These are phyloP conservation scores for Aurelia sp. DNA, from an alignment of 30 jellyfish, hydroid and myxozoan genomes.

Conservation along the genomic window DNA sequence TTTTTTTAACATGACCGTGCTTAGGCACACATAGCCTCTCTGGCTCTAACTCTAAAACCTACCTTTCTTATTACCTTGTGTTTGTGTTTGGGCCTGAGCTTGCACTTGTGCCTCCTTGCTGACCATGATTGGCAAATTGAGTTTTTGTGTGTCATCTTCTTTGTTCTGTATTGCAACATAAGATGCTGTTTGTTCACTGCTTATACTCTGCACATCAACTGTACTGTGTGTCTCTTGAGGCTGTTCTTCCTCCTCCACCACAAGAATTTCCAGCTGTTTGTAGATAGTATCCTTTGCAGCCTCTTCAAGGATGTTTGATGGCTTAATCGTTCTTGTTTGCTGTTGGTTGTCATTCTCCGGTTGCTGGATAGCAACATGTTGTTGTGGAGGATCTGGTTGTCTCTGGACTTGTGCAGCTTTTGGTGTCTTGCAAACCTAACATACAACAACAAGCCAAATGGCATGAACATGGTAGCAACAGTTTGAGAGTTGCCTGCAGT, in stretches of 20 bases:
- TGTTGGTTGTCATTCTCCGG: constrained; percentile 13
- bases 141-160: not conserved
- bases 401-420: constrained; percentile 25
- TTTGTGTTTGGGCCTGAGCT: no score
- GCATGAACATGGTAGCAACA: no score
- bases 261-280: constrained; percentile 69
- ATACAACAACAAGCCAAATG: no score
- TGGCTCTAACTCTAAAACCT: not conserved
- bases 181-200: constrained; percentile 57
- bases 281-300: constrained; percentile 92
- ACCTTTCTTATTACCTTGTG: constrained; percentile 29
- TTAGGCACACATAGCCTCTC: no score
- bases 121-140: constrained; percentile 36
- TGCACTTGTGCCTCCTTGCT: not conserved
- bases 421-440: constrained; percentile 60
- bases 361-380: constrained; percentile 20
- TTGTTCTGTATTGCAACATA: constrained; percentile 53
- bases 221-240: constrained; percentile 59
- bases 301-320: constrained; percentile 85
- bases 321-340: constrained; percentile 36
- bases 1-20: no score
- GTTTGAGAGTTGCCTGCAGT: no score
- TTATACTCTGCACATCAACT: constrained; percentile 68
- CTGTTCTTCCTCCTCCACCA: constrained; percentile 51
- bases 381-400: constrained; percentile 38